Evolutionary conservation across 92 coral and sea anemone species (phyloP).

Genomic region (Porites divaricata): DNA sequence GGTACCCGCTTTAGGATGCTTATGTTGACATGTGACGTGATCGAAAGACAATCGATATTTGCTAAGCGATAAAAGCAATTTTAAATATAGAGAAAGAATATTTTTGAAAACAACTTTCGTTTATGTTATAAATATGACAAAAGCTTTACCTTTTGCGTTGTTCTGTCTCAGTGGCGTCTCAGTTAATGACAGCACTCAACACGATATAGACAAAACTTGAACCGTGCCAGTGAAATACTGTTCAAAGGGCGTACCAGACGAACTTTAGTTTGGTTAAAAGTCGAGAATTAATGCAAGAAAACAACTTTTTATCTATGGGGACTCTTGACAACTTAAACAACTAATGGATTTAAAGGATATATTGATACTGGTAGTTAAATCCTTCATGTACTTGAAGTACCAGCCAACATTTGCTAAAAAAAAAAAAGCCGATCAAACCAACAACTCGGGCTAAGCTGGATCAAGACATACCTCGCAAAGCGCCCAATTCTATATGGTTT

Average conservation of each 20-base stretch:
- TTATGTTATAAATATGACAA: constrained; percentile 10
- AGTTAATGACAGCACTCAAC: not conserved
- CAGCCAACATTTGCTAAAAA: not conserved
- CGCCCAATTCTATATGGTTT: not conserved
- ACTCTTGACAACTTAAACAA: not conserved
- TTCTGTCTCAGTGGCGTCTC: not conserved
- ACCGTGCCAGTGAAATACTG: not conserved
- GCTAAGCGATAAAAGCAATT: not conserved
- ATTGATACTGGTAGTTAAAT: not conserved
- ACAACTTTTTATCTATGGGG: too few species aligned
- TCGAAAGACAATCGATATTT: constrained; percentile 16
- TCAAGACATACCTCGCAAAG: constrained; percentile 15
- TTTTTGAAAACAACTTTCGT: constrained; percentile 1
- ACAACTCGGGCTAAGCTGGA: not conserved
- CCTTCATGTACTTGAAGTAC: constrained; percentile 1
- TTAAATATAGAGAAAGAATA: not conserved
- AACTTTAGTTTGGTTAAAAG: not conserved
- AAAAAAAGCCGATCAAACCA: not conserved
- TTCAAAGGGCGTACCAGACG: not conserved
- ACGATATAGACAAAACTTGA: constrained; percentile 36
- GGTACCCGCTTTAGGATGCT: constrained; percentile 30
- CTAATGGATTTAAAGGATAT: not conserved
- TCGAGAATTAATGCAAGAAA: not conserved
- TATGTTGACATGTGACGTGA: constrained; percentile 39
- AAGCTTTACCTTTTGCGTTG: not conserved